Evolutionary conservation across 2,113 vertebrate species (phyloP), one percentile per base, ranked within the genome.

Genomic region (Hystrix brachyura): DNA sequence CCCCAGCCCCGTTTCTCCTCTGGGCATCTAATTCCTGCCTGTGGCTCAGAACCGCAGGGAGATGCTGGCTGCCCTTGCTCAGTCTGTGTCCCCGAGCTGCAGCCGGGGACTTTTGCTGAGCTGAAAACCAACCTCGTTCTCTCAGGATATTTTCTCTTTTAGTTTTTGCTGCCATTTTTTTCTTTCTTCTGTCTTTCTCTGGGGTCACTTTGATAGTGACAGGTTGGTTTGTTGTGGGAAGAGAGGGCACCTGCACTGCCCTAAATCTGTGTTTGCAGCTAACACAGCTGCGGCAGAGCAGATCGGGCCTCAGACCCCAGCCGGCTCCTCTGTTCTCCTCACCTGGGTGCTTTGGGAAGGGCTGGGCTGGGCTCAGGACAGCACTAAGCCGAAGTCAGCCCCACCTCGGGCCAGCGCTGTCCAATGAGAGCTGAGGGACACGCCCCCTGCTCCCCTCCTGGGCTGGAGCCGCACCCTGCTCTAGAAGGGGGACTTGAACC

Each of bases 151-250:
- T 76, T 71, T n/a, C 71, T 87, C 84, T 76, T 62, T 64, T 14
- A 9, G 79, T 18, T 46, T 80, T 71, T 38, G n/a, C 51, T 43
- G 78, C 57, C 17, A 4, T 25, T 27, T 83, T 65, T 25, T 38
- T 17, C 43, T 38, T 29, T 32, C 32, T 80, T 65, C 34, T 15
- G 53, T 69, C 38, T 46, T 51, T 3, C 59, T 32, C 59, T 72
- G 13, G 71, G 92, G 95, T 97, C 95, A 96, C 87, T 85, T 94
- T 90, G 72, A 51, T 87, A 18, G 59, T 57, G 82, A 81, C 67
- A n/a, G 38, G 71, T 82, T 14, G 0, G 65, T 69, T 90, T 94
- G 96, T 60, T 86, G 64, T 65, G 57, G 62, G 89, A 83, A 46
- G 67, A 94, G 46, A 9, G 1, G 15, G 11, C 23, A 17, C 5